Evolutionary conservation across 2,888 invertebrate genomes (phyloP).

Genomic region (Synanthedon formicaeformis): DNA sequence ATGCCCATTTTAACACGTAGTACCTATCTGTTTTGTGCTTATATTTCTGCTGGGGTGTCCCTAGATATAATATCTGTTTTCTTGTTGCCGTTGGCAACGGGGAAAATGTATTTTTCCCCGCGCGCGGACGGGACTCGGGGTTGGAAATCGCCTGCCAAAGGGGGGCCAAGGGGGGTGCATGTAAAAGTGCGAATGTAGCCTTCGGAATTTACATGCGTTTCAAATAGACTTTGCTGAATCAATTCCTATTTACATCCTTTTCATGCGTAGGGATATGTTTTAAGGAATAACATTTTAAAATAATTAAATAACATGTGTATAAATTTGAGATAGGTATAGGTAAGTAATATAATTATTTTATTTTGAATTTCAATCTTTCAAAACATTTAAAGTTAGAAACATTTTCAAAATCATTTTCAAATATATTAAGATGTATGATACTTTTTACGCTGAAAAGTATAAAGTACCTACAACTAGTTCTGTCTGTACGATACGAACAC

Average conservation of each 20-base stretch:
- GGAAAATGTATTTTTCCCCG: slow-evolving; percentile 49
- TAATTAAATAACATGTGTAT: too few species aligned
- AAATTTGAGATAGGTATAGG: too few species aligned
- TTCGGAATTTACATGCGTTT: background rate
- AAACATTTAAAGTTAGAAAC: too few species aligned
- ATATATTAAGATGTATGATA: too few species aligned
- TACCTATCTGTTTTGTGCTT: slow-evolving; percentile 22
- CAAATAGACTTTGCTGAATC: background rate
- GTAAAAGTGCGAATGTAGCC: slow-evolving; percentile 26
- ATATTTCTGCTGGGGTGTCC: slow-evolving; percentile 30
- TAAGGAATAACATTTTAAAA: too few species aligned
- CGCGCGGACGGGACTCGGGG: slow-evolving; percentile 10
- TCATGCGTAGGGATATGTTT: too few species aligned
- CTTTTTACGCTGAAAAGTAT: too few species aligned
- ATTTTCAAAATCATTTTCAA: too few species aligned
- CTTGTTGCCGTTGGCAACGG: slow-evolving; percentile 54
- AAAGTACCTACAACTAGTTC: too few species aligned
- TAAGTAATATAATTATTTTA: too few species aligned
- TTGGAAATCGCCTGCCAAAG: slow-evolving; percentile 8
- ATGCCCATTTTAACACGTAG: slow-evolving; percentile 44
- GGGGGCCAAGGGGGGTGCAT: slow-evolving; percentile 14
- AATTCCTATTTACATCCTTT: background rate
- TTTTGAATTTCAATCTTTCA: too few species aligned
- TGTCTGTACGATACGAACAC: too few species aligned
- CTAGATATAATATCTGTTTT: slow-evolving; percentile 53